Evolutionary conservation across 2,113 vertebrate genomes (phyloP).

Genomic region (Proteles cristata): DNA sequence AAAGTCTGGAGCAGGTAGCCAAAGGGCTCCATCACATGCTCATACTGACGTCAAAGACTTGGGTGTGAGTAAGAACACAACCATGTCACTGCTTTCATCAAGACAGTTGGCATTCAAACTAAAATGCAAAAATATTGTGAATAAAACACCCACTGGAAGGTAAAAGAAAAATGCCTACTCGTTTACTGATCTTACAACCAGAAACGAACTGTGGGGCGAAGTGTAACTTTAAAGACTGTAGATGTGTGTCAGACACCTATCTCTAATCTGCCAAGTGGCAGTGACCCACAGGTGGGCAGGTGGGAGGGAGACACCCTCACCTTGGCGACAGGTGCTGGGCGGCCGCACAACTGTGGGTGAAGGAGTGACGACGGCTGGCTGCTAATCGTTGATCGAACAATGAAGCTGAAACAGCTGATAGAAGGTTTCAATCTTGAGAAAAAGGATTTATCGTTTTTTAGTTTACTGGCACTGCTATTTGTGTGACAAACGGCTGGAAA

Average conservation of each 20-base stretch:
- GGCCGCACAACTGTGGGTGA: slow-evolving; percentile 78
- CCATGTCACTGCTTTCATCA: not conserved
- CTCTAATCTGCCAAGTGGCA: not conserved
- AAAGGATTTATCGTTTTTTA: slow-evolving; percentile 94
- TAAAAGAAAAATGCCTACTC: not conserved
- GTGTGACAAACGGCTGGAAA: slow-evolving; percentile 89
- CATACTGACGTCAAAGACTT: fast-evolving
- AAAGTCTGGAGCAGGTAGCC: fast-evolving
- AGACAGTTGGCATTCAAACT: not conserved
- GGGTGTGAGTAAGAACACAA: fast-evolving
- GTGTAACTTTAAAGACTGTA: not conserved
- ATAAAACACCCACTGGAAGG: not conserved
- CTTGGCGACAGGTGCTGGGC: not conserved
- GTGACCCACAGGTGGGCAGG: not conserved
- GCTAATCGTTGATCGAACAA: slow-evolving; percentile 95
- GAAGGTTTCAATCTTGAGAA: slow-evolving; percentile 94
- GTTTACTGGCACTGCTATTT: slow-evolving; percentile 90
- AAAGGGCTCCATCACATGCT: fast-evolving
- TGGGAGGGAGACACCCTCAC: not conserved
- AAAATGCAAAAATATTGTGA: not conserved
- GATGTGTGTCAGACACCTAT: fast-evolving
- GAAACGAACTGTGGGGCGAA: fast-evolving
- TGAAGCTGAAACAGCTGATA: slow-evolving; percentile 96
- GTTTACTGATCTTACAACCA: not conserved
- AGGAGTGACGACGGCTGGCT: slow-evolving; percentile 89